Evolutionary conservation across 2,113 vertebrate genomes (phyloP), one percentile per base, ranked within the genome.

Genomic region (Neogobius melanostomus): DNA sequence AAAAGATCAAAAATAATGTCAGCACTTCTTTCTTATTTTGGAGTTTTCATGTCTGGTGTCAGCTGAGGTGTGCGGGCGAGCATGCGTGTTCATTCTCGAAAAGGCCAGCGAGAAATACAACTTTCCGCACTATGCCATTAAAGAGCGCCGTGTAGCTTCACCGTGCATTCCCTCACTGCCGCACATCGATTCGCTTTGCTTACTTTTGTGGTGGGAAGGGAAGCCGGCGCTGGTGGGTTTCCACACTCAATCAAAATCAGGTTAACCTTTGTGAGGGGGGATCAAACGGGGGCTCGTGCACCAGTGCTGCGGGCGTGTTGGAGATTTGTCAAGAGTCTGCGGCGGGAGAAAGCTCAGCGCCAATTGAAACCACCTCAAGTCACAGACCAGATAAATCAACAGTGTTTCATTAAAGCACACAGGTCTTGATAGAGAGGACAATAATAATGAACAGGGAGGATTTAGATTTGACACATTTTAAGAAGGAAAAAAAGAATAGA

Each of bases 181-280:
- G 47, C 36, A 44, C 75, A 88, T 87, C 6, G 79, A 90, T 90
- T 84, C 64, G 77, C 54, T 76, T 60, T 60, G 21, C 73, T 69
- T 69, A 50, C 63, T 71, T 76, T 64, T 17, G 54, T 9, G 14
- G 67, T 67, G 53, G 68, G 74, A 66, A 11, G 56, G 74, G 36
- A 69, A 57, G 77, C 66, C 42, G 7, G 43, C 11, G 17, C 53
- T 21, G 56, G 64, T 67, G 69, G 72, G 75, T 82, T 83, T 83
- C 56, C 82, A 72, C 64, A 53, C 82, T 88, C 81, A 66, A 81
- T 86, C 80, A 81, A 68, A 85, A 70, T 54, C 74, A 77, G 75
- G 82, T 87, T 86, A 86, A 81, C 82, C 83, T 79, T 75, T 74
- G 53, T 68, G 49, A 66, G 48, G 44, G 52, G 48, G 78, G 72